Base-by-base conservation (phyloP, 2,888 invertebrate species). In the Sicus ferrugineus region DNA sequence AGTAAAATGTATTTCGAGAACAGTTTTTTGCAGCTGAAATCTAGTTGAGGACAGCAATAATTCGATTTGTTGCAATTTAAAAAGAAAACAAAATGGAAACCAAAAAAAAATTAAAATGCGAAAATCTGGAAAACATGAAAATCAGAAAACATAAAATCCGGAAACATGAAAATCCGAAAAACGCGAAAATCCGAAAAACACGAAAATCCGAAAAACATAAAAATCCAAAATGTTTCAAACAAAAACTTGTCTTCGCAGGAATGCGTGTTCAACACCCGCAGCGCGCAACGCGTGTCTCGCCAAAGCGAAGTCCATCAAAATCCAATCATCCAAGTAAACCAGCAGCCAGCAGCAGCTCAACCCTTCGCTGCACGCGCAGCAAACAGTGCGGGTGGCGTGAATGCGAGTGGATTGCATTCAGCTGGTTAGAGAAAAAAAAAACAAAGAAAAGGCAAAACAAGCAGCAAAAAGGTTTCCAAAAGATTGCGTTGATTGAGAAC, bases 371-470 rank as follows among this genome's bases (percentile, higher is more conserved):
- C n/a, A 9, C 11, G 16, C 42, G 56, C 46, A 6, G 5, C 26
- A 16, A 26, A 69, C 71, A 69, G 73, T 73, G 72, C 71, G 71
- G 72, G 73, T 74, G 74, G 74, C 70, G 70, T 67, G 68, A 71
- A 70, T 69, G 14, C 64, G 67, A 70, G 70, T 72, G 68, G 69
- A 62, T 67, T 70, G 65, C 69, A n/a, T 16, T 42, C 3, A n/a
- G 42, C n/a, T 42, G 14, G 5, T 42, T 42, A 16, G 11, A 4
- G 0, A n/a, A 42, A 16, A 2, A 42, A 42, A n/a, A 2, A n/a
- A 42, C 16, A 42, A 9, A 42, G 64, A 71, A 59, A 68, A 56
- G 28, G 54, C 65, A 16, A 2, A 42, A 42, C 16, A 2, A n/a
- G n/a, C 16, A 42, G 16, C 14, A 70, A 67, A 58, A 61, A 31